These are phyloP conservation scores for Leguminivora glycinivorella DNA, from an alignment of 1,140 invertebrate genomes.

Conservation along the genomic window DNA sequence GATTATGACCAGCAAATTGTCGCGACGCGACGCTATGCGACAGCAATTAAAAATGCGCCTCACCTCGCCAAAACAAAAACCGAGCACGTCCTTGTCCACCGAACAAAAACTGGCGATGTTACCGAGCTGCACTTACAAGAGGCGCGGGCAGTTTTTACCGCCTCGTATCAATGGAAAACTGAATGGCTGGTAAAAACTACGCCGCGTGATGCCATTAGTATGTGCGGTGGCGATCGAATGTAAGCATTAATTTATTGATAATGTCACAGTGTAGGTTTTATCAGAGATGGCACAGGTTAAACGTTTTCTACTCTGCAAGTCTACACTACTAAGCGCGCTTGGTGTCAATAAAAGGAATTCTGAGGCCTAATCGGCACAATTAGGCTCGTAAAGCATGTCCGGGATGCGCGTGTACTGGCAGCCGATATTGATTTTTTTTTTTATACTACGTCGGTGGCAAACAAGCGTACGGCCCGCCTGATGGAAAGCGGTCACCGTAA, in stretches of 20 bases:
- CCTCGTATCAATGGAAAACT: constrained; percentile 68
- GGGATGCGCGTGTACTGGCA: too few relatives aligned
- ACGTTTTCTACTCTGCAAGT: too few relatives aligned
- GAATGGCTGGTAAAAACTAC: constrained; percentile 67
- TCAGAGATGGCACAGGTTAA: constrained; percentile 10
- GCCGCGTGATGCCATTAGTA: constrained; percentile 77
- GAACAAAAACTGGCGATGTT: constrained; percentile 62
- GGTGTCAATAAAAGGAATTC: too few relatives aligned
- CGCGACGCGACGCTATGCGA: background rate
- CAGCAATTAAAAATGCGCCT: constrained; percentile 59
- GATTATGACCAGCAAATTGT: background rate
- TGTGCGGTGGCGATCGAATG: constrained; percentile 66
- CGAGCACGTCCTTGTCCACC: constrained; percentile 65
- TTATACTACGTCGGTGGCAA: too few relatives aligned
- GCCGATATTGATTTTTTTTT: too few relatives aligned
- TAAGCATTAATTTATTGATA: constrained; percentile 77
- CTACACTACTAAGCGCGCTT: too few relatives aligned
- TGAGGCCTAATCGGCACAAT: too few relatives aligned
- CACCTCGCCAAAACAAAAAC: constrained; percentile 60
- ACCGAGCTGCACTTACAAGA: constrained; percentile 51
- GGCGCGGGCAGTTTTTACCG: constrained; percentile 59
- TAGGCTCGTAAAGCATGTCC: too few relatives aligned
- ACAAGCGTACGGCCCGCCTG: too few relatives aligned
- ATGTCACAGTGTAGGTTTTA: constrained; percentile 53
- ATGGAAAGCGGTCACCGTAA: too few relatives aligned